A percentile compares a stretch with the other conserved stretches of the same genome.
These are phyloP conservation scores for Aphidius ervi DNA, from an alignment of 1,140 invertebrate species.

Conservation along the genomic window DNA sequence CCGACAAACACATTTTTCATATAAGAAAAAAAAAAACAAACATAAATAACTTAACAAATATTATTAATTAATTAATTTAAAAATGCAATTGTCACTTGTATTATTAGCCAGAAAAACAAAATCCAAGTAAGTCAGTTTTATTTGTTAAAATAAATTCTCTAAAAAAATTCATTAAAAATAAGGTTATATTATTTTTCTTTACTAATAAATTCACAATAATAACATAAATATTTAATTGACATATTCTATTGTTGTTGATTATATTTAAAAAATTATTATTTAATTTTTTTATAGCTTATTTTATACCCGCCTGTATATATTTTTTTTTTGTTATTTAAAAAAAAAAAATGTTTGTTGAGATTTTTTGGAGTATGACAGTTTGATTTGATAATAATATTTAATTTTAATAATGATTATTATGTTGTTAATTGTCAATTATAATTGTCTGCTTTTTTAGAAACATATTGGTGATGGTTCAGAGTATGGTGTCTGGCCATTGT, in stretches of 20 bases:
- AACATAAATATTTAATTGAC: not conserved
- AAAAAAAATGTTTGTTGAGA: not conserved
- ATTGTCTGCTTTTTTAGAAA: constrained; percentile 51
- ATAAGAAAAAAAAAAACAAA: no score
- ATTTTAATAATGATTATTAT: no score
- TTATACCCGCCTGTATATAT: no score
- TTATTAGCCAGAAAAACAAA: constrained; percentile 16
- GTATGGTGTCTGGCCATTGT: constrained; percentile 71
- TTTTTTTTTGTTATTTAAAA: not conserved
- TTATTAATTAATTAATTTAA: not conserved
- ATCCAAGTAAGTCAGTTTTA: constrained; percentile 10
- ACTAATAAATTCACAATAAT: not conserved
- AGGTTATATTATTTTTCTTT: no score
- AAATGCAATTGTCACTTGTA: constrained; percentile 9
- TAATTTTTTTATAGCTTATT: not conserved
- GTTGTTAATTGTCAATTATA: not conserved
- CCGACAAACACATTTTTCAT: no score
- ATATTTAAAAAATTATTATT: not conserved
- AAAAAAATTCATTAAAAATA: no score
- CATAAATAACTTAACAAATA: no score
- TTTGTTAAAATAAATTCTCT: not conserved
- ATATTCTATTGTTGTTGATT: constrained; percentile 4
- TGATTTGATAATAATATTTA: no score
- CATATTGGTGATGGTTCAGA: constrained; percentile 74
- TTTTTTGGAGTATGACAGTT: no score